These are phyloP conservation scores for Pseudanteris insignis DNA, from an alignment of 2,888 invertebrate genomes.

Conservation along the genomic window DNA sequence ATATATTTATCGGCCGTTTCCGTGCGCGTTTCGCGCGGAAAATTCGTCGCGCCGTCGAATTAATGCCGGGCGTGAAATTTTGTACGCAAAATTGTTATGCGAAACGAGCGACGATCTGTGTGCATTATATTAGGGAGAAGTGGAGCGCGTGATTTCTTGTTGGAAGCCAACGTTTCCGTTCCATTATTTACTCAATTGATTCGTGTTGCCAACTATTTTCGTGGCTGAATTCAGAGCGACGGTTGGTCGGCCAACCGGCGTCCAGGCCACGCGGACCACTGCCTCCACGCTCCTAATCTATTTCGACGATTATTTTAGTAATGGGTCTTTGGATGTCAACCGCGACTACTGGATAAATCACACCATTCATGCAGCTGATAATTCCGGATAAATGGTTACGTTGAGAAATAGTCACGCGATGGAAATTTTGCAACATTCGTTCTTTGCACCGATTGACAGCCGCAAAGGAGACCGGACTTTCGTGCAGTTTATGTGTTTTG, in stretches of 20 bases:
- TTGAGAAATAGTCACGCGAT: conserved; percentile 27
- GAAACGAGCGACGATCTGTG: too few relatives aligned
- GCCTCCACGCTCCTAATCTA: conserved; percentile 62
- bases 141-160: conserved; percentile 41
- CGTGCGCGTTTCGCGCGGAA: conserved; percentile 3
- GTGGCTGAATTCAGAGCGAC: conserved; percentile 43
- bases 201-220: too few relatives aligned
- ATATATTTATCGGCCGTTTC: conserved; percentile 12
- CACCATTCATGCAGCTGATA: conserved; percentile 30
- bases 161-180: conserved; percentile 39
- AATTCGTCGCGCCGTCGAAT: conserved; percentile 8
- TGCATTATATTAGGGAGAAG: conserved; percentile 36
- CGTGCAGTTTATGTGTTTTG: conserved; percentile 6
- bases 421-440: background rate
- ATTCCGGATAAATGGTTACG: conserved; percentile 21
- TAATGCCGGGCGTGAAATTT: conserved; percentile 1
- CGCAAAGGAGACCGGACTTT: background rate
- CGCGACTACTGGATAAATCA: conserved; percentile 50
- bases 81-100: conserved; percentile 25
- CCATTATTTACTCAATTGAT: conserved; percentile 62
- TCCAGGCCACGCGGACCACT: conserved; percentile 42
- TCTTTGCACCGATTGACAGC: background rate
- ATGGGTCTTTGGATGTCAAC: conserved; percentile 59
- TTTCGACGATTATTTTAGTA: conserved; percentile 64
- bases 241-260: conserved; percentile 29